Base-by-base conservation (phyloP, 2,888 invertebrate genomes). In the Portevinia maculata region DNA sequence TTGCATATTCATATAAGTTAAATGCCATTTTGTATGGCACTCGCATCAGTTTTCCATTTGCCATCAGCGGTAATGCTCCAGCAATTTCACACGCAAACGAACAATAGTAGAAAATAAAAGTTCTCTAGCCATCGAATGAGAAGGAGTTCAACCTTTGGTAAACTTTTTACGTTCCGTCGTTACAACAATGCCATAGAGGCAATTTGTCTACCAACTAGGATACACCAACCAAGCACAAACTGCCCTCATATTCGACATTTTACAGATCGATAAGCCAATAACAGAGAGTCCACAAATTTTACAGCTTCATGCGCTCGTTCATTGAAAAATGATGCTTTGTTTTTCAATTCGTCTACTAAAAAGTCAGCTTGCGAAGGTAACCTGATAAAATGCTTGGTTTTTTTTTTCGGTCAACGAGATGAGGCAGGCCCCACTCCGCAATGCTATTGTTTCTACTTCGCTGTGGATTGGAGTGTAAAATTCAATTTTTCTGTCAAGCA, bases 261-360 rank as follows among this genome's bases (percentile, higher is more conserved):
- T 55, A 6, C 48, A 50, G 70, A 81, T 81, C 81, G 70, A 81
- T 81, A 76, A 65, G 70, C 70, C 81, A 76, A 81, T 81, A 81
- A 81, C 70, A 65, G 81, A 76, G 60, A 60, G 70, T 76, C 65
- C 81, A 81, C 81, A 81, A 81, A 81, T 81, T 81, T 81, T 76
- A 81, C 76, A 76, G 81, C 60, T 70, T 71, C 59, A 34, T 81
- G 65, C 81, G 39, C 65, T 59, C 70, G 70, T 53, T 65, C 65
- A 76, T 76, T 76, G 76, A 65, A 81, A 81, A 76, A 53, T 53
- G 52, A 71, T 76, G 59, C 55, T 64, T 81, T 81, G 81, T 81
- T 81, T 81, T 76, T 64, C 59, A 71, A 81, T 69, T 65, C 65
- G 53, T 50, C 55, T n/a, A 13, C 39, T 39, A 62, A 46, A 50